Conservation (phyloP, 1,140 invertebrate genomes). For the Globodera ellingtonae region DNA sequence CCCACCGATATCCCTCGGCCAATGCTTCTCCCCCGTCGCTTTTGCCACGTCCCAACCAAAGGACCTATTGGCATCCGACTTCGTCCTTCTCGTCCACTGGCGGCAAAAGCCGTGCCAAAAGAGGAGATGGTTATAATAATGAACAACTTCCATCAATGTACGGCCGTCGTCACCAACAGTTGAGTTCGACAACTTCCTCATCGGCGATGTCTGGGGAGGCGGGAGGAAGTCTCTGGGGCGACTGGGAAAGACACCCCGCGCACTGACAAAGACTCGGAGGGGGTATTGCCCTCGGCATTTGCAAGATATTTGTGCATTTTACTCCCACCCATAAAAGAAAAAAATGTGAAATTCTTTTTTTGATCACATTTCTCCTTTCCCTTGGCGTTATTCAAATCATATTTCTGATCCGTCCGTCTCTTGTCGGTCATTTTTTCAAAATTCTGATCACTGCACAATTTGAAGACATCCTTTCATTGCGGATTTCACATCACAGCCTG, state of each 20-base stretch:
- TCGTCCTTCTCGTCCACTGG: too few species aligned
- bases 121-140: too few species aligned
- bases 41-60: too few species aligned
- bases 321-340: background rate
- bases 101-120: too few species aligned
- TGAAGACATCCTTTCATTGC: conserved; percentile 5
- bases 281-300: background rate
- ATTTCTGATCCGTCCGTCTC: background rate
- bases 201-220: too few species aligned
- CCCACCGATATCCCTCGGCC: too few species aligned
- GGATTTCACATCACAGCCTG: background rate
- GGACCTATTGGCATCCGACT: too few species aligned
- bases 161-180: too few species aligned
- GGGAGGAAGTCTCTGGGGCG: too few species aligned
- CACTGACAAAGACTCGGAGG: background rate
- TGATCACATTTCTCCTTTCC: background rate
- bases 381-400: background rate
- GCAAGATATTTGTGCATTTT: background rate
- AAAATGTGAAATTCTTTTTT: background rate
- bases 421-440: background rate
- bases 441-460: background rate
- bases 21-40: too few species aligned
- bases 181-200: too few species aligned
- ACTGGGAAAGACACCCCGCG: background rate
- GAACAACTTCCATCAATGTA: too few species aligned